Conservation (phyloP, 2,113 vertebrate species). For the Myiopsitta monachus region DNA sequence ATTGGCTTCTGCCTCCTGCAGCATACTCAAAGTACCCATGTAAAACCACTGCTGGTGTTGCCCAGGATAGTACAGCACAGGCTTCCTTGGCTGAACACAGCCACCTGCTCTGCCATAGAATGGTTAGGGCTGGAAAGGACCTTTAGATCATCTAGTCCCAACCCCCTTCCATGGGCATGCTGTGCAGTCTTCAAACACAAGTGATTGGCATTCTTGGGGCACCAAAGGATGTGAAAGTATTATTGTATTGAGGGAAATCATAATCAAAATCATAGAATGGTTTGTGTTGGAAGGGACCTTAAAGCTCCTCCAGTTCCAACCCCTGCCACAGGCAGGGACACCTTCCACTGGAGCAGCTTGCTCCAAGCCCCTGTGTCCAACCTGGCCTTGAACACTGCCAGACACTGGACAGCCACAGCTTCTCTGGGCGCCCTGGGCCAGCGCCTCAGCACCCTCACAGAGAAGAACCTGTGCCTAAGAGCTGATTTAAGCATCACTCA, state of each 20-base stretch:
- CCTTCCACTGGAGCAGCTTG: neutral
- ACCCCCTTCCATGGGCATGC: neutral
- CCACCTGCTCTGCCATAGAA: neutral
- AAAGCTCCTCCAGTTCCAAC: fast-evolving
- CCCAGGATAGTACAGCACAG: fast-evolving
- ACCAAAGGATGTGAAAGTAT: neutral
- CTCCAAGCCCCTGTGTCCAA: no score
- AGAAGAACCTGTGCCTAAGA: neutral
- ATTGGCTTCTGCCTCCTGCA: neutral
- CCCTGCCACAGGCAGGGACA: neutral
- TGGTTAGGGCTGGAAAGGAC: neutral
- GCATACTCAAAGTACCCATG: fast-evolving
- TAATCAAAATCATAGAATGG: neutral
- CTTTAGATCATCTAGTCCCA: neutral
- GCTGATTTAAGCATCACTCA: neutral
- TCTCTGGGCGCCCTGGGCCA: neutral
- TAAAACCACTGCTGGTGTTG: no score
- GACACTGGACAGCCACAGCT: neutral
- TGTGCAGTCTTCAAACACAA: fast-evolving
- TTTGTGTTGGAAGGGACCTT: neutral
- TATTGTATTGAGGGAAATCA: neutral
- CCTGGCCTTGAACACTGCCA: no score
- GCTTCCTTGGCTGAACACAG: neutral
- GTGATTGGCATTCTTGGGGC: neutral
- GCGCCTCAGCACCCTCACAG: neutral